These are phyloP conservation scores for Neodiprion pinetum DNA, from an alignment of 1,140 invertebrate species.

Conservation along the genomic window DNA sequence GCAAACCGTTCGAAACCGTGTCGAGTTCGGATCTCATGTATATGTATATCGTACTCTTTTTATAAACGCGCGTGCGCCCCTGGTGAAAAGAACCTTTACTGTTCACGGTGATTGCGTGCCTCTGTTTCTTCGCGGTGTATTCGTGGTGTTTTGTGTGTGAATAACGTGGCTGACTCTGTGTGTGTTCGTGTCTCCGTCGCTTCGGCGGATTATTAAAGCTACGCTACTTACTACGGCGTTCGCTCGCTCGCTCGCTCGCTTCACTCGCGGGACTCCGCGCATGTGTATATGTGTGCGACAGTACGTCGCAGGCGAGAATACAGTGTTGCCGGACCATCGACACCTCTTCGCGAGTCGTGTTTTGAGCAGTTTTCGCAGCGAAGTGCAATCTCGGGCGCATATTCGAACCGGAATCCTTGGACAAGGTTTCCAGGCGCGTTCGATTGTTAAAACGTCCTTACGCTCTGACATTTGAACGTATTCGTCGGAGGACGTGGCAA, in stretches of 20 bases:
- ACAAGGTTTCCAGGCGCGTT: background rate
- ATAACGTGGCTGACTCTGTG: background rate
- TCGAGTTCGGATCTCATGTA: too few species aligned
- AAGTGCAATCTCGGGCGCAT: background rate
- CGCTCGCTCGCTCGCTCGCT: background rate
- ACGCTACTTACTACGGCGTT: background rate
- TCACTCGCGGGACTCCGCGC: too few species aligned
- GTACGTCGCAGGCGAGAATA: conserved; percentile 41
- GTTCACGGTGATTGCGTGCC: too few species aligned
- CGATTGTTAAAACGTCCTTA: background rate
- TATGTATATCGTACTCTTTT: too few species aligned
- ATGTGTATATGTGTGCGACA: conserved; percentile 35
- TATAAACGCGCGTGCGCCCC: too few species aligned
- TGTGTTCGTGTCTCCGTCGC: background rate
- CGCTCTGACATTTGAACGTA: conserved; percentile 35
- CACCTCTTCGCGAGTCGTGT: conserved; percentile 24
- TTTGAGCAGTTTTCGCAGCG: background rate
- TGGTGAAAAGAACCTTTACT: too few species aligned
- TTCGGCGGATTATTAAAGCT: background rate
- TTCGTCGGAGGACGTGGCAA: conserved; percentile 47
- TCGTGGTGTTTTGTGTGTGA: too few species aligned
- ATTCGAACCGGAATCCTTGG: background rate
- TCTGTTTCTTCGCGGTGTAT: too few species aligned
- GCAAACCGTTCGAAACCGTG: too few species aligned
- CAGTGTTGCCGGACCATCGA: conserved; percentile 36